phyloP scores from a whole-genome alignment of 2,888 invertebrate genomes.

The Urechis unicinctus region DNA sequence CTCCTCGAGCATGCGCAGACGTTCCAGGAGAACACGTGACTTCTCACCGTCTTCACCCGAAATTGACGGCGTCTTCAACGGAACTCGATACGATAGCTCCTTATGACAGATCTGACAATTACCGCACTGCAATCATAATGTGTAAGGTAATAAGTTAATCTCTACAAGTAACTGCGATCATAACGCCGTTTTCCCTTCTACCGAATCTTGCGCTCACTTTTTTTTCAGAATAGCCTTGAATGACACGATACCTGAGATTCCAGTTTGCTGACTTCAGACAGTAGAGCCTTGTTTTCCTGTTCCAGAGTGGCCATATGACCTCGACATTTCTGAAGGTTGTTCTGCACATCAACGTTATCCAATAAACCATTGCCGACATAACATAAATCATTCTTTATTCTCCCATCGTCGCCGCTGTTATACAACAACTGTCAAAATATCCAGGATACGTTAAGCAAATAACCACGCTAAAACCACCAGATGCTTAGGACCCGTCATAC shows the following conservation, averaged over 20 bases:
- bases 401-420: too few species aligned
- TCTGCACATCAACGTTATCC: slow-evolving; percentile 20
- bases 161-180: too few species aligned
- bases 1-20: slow-evolving; percentile 57
- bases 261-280: slow-evolving; percentile 39
- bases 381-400: too few species aligned
- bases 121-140: slow-evolving; percentile 4
- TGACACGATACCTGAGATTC: slow-evolving; percentile 24
- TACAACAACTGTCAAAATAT: not conserved
- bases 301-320: slow-evolving; percentile 39
- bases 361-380: too few species aligned
- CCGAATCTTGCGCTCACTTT: too few species aligned
- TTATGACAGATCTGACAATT: slow-evolving; percentile 11
- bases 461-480: not conserved
- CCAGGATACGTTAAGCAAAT: not conserved
- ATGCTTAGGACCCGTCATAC: too few species aligned
- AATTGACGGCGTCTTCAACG: not conserved
- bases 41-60: slow-evolving; percentile 26
- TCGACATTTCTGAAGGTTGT: slow-evolving; percentile 36
- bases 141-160: too few species aligned
- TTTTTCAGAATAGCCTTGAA: too few species aligned
- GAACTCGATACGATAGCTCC: slow-evolving; percentile 13
- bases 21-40: slow-evolving; percentile 53
- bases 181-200: too few species aligned
- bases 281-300: slow-evolving; percentile 41